Conservation (phyloP, 1,140 invertebrate genomes). For the Pseudachorutes palmiensis region DNA sequence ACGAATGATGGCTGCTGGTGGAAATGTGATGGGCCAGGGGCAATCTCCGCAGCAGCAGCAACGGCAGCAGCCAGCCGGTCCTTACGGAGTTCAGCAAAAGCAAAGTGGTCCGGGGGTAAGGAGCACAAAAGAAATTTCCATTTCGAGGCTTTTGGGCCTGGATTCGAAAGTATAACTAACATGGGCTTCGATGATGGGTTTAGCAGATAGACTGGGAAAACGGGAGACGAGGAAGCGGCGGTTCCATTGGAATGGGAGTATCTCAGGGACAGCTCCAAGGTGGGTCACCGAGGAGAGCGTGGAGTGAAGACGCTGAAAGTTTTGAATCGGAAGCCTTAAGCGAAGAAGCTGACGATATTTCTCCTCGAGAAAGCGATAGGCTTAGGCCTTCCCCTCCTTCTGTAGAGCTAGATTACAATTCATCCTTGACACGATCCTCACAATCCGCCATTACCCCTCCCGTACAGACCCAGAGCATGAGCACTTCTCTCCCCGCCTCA, state of each 20-base stretch:
- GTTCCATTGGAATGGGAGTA: neutral
- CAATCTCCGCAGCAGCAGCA: slow-evolving; percentile 17
- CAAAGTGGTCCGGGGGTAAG: neutral
- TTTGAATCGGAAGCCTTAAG: slow-evolving; percentile 32
- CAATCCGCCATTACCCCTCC: slow-evolving; percentile 25
- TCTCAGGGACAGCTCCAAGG: neutral
- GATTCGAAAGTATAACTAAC: no score
- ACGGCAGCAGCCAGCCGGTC: neutral
- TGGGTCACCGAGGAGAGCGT: neutral
- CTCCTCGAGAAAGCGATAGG: slow-evolving; percentile 21
- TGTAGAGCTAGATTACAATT: slow-evolving; percentile 24
- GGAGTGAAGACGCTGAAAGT: slow-evolving; percentile 9
- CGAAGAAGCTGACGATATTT: slow-evolving; percentile 38
- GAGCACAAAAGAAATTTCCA: no score
- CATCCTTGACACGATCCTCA: slow-evolving; percentile 22
- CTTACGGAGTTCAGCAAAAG: neutral
- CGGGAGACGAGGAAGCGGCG: slow-evolving; percentile 16
- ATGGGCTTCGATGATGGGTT: no score
- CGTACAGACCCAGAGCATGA: slow-evolving; percentile 37
- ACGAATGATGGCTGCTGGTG: slow-evolving; percentile 22
- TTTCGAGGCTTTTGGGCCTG: neutral
- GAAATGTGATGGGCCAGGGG: slow-evolving; percentile 15
- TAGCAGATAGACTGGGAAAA: slow-evolving; percentile 31
- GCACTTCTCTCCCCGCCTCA: slow-evolving; percentile 32
- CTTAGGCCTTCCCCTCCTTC: slow-evolving; percentile 23